A percentile compares a stretch with the other conserved stretches of the same genome.
phyloP scores from a whole-genome alignment of 2,888 invertebrate species.

The Trimorus sp. region DNA sequence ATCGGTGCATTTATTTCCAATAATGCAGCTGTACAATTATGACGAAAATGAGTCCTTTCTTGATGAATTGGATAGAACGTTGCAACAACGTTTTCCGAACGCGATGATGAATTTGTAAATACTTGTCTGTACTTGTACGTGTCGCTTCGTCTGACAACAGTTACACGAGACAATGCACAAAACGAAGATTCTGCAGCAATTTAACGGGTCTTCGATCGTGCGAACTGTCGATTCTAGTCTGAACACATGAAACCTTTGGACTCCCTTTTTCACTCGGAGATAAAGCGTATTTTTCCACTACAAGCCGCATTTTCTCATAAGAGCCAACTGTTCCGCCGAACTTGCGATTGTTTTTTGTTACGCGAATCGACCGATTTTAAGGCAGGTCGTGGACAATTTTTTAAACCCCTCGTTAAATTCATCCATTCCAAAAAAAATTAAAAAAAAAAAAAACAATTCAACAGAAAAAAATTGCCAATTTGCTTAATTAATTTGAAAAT shows the following conservation, averaged over 20 bases:
- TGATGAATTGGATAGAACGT: background rate
- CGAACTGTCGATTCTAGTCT: conserved; percentile 76
- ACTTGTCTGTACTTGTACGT: conserved; percentile 1
- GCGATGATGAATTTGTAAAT: too few relatives aligned
- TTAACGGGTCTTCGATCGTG: conserved; percentile 57
- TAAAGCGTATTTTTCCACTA: conserved; percentile 37
- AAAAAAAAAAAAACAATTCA: too few relatives aligned
- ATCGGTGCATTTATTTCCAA: conserved; percentile 37
- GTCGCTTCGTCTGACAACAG: conserved; percentile 13
- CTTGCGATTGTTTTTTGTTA: conserved; percentile 2
- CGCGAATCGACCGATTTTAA: too few relatives aligned
- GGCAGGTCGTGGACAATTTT: too few relatives aligned
- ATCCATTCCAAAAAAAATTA: too few relatives aligned
- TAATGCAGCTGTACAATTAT: background rate
- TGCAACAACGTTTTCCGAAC: background rate
- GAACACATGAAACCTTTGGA: conserved; percentile 67
- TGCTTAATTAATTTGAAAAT: too few relatives aligned
- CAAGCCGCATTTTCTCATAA: conserved; percentile 23
- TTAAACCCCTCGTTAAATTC: too few relatives aligned
- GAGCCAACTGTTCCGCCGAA: conserved; percentile 7
- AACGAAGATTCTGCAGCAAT: conserved; percentile 63
- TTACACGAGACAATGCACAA: conserved; percentile 67
- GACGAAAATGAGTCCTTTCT: background rate
- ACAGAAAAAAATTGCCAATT: too few relatives aligned
- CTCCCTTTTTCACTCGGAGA: conserved; percentile 31